Base-by-base conservation (phyloP, 1,140 invertebrate genomes). In the Popillia japonica region DNA sequence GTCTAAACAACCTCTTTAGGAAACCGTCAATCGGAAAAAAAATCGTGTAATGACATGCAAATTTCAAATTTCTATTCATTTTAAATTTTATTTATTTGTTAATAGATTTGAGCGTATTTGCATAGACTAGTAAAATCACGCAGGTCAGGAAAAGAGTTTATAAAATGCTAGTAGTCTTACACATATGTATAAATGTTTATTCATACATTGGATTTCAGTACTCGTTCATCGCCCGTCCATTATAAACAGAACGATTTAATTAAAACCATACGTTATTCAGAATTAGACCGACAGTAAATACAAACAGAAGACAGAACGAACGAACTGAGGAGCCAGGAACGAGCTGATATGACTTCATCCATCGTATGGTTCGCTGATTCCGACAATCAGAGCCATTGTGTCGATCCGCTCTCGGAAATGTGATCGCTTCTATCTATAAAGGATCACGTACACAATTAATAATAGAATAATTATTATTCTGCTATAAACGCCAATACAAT, bases 401-500 rank as follows among this genome's bases (percentile, higher is more conserved):
- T 64, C 17, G 61, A 64, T 64, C 23, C 61, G 20, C 20, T 27
- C 23, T 27, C 23, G 20, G 61, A 64, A 64, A 64, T 64, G 17
- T 64, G n/a, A 64, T 64, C 61, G 61, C 61, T 64, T 64, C 61
- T 64, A 64, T 64, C 61, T 64, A 17, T 20, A 2, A 64, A 17
- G 61, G 61, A 64, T 64, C 61, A 20, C 61, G 61, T 64, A 64
- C 17, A n/a, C 61, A 64, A 64, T 64, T 64, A 64, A 64, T 64
- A 64, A 64, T 64, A 64, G 61, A 27, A 64, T 64, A 64, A n/a
- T n/a, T n/a, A 64, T 64, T 64, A 64, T 27, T n/a, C 61, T 64
- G 61, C 61, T 20, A n/a, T 17, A 64, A n/a, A 64, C 22, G 22
- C 61, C 61, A 27, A 64, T 64, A 64, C 23, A 64, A 20, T 64